phyloP scores from a whole-genome alignment of 2,888 invertebrate genomes.

The Vesta saturnalis region DNA sequence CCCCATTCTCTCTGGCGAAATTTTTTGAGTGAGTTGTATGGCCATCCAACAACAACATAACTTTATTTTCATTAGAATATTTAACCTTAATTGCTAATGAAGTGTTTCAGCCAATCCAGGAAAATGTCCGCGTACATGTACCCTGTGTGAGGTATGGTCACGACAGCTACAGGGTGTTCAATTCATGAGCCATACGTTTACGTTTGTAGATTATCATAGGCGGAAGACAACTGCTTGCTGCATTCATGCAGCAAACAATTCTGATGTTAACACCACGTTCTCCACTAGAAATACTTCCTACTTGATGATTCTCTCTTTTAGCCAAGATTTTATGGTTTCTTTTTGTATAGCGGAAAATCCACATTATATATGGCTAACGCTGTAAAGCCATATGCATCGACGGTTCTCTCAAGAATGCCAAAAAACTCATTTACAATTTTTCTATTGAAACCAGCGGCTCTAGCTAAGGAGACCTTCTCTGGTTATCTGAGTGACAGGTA shows the following conservation, averaged over 20 bases:
- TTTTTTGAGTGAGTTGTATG: slow-evolving; percentile 47
- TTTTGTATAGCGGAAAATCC: not conserved
- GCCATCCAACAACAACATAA: slow-evolving; percentile 45
- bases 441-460: not conserved
- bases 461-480: not conserved
- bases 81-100: not conserved
- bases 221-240: not conserved
- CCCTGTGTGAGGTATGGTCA: not conserved
- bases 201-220: too few species aligned
- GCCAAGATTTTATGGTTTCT: too few species aligned
- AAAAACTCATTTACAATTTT: not conserved
- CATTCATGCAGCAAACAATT: not conserved
- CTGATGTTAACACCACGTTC: too few species aligned
- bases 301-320: too few species aligned
- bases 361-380: not conserved
- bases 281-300: too few species aligned
- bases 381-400: too few species aligned
- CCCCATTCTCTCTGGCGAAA: slow-evolving; percentile 39
- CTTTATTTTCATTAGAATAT: slow-evolving; percentile 5
- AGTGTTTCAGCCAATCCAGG: not conserved
- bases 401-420: not conserved
- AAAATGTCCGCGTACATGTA: not conserved
- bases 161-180: not conserved
- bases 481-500: too few species aligned
- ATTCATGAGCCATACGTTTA: not conserved